These are phyloP conservation scores for Acanthurus leucopareius DNA, from an alignment of 2,797 vertebrate genomes.

Conservation along the genomic window DNA sequence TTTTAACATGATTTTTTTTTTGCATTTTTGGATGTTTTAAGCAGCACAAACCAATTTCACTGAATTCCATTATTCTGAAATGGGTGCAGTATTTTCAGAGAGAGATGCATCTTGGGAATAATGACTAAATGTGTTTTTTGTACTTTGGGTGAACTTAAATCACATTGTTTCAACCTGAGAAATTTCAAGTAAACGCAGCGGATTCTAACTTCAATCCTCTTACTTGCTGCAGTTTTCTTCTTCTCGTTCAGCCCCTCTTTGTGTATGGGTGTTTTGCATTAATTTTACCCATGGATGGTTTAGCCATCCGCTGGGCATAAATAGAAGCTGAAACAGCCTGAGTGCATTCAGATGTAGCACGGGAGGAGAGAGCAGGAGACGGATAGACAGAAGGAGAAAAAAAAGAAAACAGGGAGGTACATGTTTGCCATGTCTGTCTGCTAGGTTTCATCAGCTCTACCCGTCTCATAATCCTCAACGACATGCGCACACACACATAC, in stretches of 20 bases:
- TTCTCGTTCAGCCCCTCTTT: slow-evolving; percentile 24
- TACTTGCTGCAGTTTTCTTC: slow-evolving; percentile 5
- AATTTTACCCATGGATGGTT: slow-evolving; percentile 60
- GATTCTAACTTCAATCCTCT: slow-evolving; percentile 5
- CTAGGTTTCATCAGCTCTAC: slow-evolving; percentile 67
- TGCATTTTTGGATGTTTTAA: neutral
- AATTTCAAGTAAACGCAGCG: slow-evolving; percentile 1
- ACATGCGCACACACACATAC: slow-evolving; percentile 30
- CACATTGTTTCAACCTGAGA: neutral
- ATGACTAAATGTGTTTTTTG: neutral
- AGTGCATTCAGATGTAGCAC: slow-evolving; percentile 45
- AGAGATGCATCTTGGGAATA: too few species aligned
- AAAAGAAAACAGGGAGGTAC: slow-evolving; percentile 46
- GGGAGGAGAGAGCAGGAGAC: slow-evolving; percentile 17
- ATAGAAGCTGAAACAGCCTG: slow-evolving; percentile 59
- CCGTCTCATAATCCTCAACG: slow-evolving; percentile 55
- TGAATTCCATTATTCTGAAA: too few species aligned
- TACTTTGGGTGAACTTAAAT: neutral
- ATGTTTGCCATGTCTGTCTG: slow-evolving; percentile 71
- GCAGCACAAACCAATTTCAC: neutral
- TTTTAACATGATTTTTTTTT: neutral
- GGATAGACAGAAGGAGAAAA: neutral
- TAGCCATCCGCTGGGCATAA: slow-evolving; percentile 42
- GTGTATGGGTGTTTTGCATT: slow-evolving; percentile 55
- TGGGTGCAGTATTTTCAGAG: neutral